Evolutionary conservation across 2,888 invertebrate species (phyloP).

Genomic region (Melinopterus prodromus): DNA sequence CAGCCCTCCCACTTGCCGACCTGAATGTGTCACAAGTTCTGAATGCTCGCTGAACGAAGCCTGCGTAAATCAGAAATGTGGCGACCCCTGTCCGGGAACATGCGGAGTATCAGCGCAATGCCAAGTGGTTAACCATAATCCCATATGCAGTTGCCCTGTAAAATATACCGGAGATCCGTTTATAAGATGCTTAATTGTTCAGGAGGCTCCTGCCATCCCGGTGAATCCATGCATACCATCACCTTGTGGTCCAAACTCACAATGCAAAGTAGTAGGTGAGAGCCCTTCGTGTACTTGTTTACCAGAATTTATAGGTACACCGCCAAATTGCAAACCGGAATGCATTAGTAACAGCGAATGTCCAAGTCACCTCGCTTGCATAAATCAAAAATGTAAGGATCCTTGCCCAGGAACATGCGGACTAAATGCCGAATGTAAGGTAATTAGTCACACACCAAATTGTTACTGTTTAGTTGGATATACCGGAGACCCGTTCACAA

Average conservation of each 20-base stretch:
- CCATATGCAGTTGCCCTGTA: slow-evolving; percentile 77
- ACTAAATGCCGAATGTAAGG: slow-evolving; percentile 75
- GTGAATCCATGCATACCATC: slow-evolving; percentile 78
- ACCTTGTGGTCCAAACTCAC: slow-evolving; percentile 82
- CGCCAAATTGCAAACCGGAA: slow-evolving; percentile 82
- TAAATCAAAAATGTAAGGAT: slow-evolving; percentile 79
- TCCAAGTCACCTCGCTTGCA: slow-evolving; percentile 72
- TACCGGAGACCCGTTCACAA: slow-evolving; percentile 79
- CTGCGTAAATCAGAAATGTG: slow-evolving; percentile 81
- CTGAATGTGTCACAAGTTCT: slow-evolving; percentile 78
- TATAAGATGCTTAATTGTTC: slow-evolving; percentile 67
- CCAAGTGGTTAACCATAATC: slow-evolving; percentile 81
- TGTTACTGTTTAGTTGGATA: slow-evolving; percentile 74
- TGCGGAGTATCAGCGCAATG: slow-evolving; percentile 80
- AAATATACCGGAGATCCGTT: slow-evolving; percentile 80
- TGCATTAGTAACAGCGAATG: slow-evolving; percentile 83
- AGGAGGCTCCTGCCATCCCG: slow-evolving; percentile 55
- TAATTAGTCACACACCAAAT: slow-evolving; percentile 77
- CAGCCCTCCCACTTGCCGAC: slow-evolving; percentile 79
- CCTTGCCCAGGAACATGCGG: slow-evolving; percentile 78
- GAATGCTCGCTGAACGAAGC: slow-evolving; percentile 79
- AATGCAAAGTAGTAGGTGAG: slow-evolving; percentile 73
- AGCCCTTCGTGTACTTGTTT: slow-evolving; percentile 80
- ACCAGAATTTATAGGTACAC: slow-evolving; percentile 71
- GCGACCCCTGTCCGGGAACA: slow-evolving; percentile 83